Evolutionary conservation across 2,888 invertebrate species (phyloP).

Genomic region (Sphaeridia pumilis): DNA sequence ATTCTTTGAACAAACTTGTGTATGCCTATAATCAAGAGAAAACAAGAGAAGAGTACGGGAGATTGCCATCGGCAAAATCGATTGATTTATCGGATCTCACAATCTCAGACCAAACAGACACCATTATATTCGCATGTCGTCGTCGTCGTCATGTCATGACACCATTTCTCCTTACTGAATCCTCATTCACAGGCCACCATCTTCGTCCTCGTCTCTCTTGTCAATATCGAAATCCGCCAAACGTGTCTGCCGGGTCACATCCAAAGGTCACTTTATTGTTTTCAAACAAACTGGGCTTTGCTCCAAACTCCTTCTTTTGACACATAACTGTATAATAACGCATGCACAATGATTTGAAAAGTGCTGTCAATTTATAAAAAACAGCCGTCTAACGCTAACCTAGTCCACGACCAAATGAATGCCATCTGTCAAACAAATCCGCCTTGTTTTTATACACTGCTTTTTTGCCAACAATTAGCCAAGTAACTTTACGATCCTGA

Average conservation of each 20-base stretch:
- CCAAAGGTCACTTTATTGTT: slow-evolving; percentile 20
- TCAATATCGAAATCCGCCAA: slow-evolving; percentile 19
- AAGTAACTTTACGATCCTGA: too few species aligned
- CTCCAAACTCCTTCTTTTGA: not conserved
- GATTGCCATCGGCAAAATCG: slow-evolving; percentile 10
- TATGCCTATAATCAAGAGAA: slow-evolving; percentile 6
- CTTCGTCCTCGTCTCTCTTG: slow-evolving; percentile 6
- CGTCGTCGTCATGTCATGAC: slow-evolving; percentile 17
- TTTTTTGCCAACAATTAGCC: too few species aligned
- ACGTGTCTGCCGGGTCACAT: slow-evolving; percentile 22
- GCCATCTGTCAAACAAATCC: too few species aligned
- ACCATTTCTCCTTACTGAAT: slow-evolving; percentile 17
- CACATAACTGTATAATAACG: not conserved
- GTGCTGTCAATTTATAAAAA: too few species aligned
- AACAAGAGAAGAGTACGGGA: not conserved
- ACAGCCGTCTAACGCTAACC: too few species aligned
- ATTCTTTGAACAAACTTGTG: too few species aligned
- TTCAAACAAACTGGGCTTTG: slow-evolving; percentile 9
- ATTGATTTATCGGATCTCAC: slow-evolving; percentile 23
- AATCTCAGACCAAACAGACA: slow-evolving; percentile 14
- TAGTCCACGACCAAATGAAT: too few species aligned
- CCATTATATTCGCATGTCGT: too few species aligned
- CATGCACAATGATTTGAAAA: not conserved
- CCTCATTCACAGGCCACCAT: too few species aligned
- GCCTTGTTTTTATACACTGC: too few species aligned